Evolutionary conservation across 2,797 vertebrate species (phyloP), one percentile per base, ranked within the genome.

Genomic region (Coracias cyanogaster): DNA sequence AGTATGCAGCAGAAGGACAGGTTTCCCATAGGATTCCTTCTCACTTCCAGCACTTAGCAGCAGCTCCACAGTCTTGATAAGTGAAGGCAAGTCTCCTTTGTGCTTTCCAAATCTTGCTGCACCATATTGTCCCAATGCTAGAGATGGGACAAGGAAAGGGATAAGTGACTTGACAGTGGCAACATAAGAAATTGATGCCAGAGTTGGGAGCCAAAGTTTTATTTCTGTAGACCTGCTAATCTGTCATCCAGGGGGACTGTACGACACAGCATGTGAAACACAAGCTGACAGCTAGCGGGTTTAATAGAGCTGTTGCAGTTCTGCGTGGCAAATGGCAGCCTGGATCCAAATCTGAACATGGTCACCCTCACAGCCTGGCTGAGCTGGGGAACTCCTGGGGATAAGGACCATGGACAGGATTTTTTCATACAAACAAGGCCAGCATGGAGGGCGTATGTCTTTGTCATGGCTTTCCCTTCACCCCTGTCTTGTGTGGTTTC

Each of bases 261-360:
- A 43, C 20, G 41, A 58, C 18, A 21, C 0, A 0, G 26, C 5
- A 0, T 24, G 33, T 69, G 85, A 74, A 54, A 41, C 4, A 2
- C 79, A 67, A 64, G 67, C 37, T 62, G 67, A 58, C 78, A 93
- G 58, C 46, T 20, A 54, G 18, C 0, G 0, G 37, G 26, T 89
- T 77, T 82, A 61, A 72, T 49, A 90, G 83, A 82, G 66, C 69
- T 86, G 62, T 48, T 82, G 37, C n/a, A 58, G 62, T 85, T 89
- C 60, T 76, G 48, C 6, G 1, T 51, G 61, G 86, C 51, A 79
- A 86, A 84, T 62, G 73, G 51, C 43, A 82, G 58, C 65, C 72
- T 74, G 70, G 33, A 28, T 62, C 81, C 89, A 58, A 35, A 58
- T 20, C 49, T 46, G 46, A 65, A 6, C 25, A 28, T 7, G 8